These are phyloP conservation scores for Tor tambroides DNA, from an alignment of 2,113 vertebrate species.

Conservation along the genomic window DNA sequence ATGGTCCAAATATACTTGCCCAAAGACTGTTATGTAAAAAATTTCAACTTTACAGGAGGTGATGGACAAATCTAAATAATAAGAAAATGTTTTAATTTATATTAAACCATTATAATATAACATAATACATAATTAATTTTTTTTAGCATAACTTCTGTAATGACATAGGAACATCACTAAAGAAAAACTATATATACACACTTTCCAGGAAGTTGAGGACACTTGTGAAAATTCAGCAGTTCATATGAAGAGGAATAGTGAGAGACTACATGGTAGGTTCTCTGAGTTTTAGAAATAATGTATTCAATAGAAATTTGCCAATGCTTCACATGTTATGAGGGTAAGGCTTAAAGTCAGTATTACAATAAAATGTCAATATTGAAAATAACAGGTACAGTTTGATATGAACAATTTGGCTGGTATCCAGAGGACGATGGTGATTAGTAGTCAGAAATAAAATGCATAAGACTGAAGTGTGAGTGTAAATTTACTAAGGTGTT, in stretches of 20 bases:
- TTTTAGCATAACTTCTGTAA: neutral
- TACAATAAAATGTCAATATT: neutral
- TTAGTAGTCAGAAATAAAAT: slow-evolving; percentile 27
- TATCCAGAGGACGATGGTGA: neutral
- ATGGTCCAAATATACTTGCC: neutral
- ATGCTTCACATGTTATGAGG: neutral
- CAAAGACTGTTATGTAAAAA: neutral
- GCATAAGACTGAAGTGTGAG: slow-evolving; percentile 20
- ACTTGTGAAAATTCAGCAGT: slow-evolving; percentile 7
- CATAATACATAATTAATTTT: neutral
- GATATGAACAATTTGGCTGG: neutral
- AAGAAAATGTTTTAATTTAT: neutral
- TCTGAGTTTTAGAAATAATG: neutral
- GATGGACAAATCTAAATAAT: neutral
- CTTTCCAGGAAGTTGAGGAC: neutral
- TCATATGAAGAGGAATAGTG: neutral
- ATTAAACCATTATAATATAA: neutral
- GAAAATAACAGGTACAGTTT: neutral
- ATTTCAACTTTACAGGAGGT: neutral
- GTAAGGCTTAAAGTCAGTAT: neutral
- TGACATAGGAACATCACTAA: neutral
- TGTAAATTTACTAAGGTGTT: slow-evolving; percentile 51
- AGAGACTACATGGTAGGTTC: neutral
- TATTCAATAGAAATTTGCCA: neutral
- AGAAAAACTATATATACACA: neutral